Conservation (phyloP, 2,113 vertebrate species). For the Dryoscopus gambensis region DNA sequence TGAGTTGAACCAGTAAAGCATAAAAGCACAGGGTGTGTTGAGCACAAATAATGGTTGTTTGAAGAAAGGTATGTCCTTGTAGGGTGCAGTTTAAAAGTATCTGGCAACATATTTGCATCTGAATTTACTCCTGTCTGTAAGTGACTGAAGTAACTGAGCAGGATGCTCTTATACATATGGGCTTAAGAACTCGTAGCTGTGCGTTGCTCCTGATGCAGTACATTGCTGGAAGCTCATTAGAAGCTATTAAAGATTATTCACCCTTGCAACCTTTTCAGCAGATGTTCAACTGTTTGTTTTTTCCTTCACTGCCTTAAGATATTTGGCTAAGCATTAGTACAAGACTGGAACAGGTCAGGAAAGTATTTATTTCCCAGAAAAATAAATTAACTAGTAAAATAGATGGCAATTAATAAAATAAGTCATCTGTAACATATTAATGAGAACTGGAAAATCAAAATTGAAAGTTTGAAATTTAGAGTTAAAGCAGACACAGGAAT, state of each 20-base stretch:
- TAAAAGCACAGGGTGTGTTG: constrained; percentile 2
- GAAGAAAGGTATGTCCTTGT: neutral
- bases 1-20: neutral
- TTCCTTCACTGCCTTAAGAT: constrained; percentile 35
- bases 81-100: constrained; percentile 30
- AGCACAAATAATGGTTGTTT: neutral
- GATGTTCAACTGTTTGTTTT: constrained; percentile 54
- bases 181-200: neutral
- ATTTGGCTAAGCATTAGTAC: constrained; percentile 40
- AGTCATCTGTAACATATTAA: neutral
- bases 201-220: neutral
- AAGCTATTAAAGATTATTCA: constrained; percentile 57
- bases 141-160: constrained; percentile 30
- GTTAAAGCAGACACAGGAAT: neutral
- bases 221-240: constrained; percentile 34
- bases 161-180: neutral
- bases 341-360: neutral
- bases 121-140: constrained; percentile 27
- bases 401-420: constrained; percentile 21
- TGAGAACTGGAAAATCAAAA: neutral
- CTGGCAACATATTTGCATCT: constrained; percentile 13
- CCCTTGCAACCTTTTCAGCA: constrained; percentile 49
- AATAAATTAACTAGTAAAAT: neutral
- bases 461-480: neutral
- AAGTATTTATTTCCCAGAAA: constrained; percentile 27